A percentile compares a stretch with the other conserved stretches of the same genome.
Evolutionary conservation across 2,888 invertebrate genomes (phyloP).

Genomic region (Junonia oenone): DNA sequence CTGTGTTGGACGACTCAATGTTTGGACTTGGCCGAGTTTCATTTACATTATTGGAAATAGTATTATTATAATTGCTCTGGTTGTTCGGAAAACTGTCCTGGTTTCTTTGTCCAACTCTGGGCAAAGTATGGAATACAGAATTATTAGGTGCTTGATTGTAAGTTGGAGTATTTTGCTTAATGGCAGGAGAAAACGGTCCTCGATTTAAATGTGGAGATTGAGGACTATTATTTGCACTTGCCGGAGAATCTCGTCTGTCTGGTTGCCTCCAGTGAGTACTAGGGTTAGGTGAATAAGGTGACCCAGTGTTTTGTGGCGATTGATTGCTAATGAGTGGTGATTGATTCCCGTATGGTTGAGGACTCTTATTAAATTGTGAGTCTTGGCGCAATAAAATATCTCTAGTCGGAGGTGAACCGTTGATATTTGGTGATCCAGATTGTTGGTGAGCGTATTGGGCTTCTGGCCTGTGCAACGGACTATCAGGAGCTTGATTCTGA

Average conservation of each 20-base stretch:
- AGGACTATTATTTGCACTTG: constrained; percentile 43
- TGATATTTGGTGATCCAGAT: constrained; percentile 51
- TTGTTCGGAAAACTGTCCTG: constrained; percentile 45
- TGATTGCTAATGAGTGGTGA: constrained; percentile 40
- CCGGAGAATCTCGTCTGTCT: constrained; percentile 66
- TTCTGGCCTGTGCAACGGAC: constrained; percentile 71
- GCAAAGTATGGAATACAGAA: constrained; percentile 59
- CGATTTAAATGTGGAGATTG: constrained; percentile 47
- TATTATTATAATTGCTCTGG: constrained; percentile 44
- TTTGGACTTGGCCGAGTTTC: constrained; percentile 43
- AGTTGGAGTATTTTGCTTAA: constrained; percentile 49
- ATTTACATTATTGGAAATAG: constrained; percentile 48
- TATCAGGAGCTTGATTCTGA: constrained; percentile 58
- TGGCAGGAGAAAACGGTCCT: constrained; percentile 49
- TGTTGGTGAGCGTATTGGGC: constrained; percentile 67
- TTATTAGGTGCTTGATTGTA: constrained; percentile 47
- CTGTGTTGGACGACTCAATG: constrained; percentile 41
- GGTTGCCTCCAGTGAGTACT: constrained; percentile 73
- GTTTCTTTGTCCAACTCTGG: constrained; percentile 54
- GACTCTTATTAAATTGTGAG: constrained; percentile 74
- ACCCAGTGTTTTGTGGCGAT: constrained; percentile 51
- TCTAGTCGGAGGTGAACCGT: constrained; percentile 58
- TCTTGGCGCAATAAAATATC: constrained; percentile 68
- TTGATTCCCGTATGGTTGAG: constrained; percentile 63
- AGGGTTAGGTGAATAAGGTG: constrained; percentile 62